Conservation (phyloP, 1,140 invertebrate species). For the Drosophila ananassae region DNA sequence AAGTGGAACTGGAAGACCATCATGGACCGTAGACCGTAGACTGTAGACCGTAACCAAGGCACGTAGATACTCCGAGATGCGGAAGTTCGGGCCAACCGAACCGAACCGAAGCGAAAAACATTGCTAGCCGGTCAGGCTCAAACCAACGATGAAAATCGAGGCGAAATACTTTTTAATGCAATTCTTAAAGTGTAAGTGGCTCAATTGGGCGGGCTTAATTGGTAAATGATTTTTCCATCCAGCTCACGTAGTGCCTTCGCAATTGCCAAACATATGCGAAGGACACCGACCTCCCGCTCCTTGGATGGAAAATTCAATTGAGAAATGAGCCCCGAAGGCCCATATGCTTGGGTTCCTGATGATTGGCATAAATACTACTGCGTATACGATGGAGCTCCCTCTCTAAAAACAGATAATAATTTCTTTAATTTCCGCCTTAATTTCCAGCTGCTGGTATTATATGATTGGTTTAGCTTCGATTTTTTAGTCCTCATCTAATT, state of each 20-base stretch:
- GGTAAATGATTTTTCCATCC: conserved; percentile 32
- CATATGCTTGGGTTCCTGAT: conserved; percentile 23
- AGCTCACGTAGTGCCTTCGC: conserved; percentile 43
- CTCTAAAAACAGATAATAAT: background rate
- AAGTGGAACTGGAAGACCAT: background rate
- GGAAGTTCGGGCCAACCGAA: conserved; percentile 54
- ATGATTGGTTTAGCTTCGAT: conserved; percentile 43
- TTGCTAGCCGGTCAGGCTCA: conserved; percentile 28
- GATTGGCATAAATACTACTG: conserved; percentile 37
- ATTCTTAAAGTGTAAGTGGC: conserved; percentile 75
- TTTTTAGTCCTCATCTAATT: conserved; percentile 50
- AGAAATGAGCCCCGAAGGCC: conserved; percentile 29
- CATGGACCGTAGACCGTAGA: conserved; percentile 3
- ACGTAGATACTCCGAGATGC: conserved; percentile 59
- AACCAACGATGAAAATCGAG: conserved; percentile 48
- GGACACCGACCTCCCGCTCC: background rate
- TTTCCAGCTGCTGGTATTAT: conserved; percentile 14
- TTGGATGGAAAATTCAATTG: conserved; percentile 56
- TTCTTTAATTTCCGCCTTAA: conserved; percentile 24
- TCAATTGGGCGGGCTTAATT: conserved; percentile 67
- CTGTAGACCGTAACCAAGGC: conserved; percentile 60
- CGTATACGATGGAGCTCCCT: conserved; percentile 19
- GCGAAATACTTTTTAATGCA: conserved; percentile 62
- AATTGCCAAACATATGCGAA: conserved; percentile 58
- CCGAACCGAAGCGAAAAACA: conserved; percentile 17